Evolutionary conservation across 2,797 vertebrate genomes (phyloP).

Genomic region (Mallotus villosus): DNA sequence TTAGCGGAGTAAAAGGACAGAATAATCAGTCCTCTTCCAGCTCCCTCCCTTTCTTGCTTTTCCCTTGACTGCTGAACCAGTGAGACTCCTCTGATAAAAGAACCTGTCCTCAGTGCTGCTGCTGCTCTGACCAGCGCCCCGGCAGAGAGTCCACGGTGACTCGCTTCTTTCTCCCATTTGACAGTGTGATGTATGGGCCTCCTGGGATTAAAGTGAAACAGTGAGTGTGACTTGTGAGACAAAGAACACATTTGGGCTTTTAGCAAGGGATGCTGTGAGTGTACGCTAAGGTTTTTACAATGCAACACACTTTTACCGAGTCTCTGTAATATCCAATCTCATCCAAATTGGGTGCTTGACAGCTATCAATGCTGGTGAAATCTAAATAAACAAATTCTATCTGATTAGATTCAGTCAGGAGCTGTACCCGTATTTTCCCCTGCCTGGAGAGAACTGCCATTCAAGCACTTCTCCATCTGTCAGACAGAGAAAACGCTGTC

Average conservation of each 20-base stretch:
- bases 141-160: too few relatives aligned
- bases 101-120: slow-evolving; percentile 6
- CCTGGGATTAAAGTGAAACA: not conserved
- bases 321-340: not conserved
- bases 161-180: not conserved
- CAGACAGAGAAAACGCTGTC: slow-evolving; percentile 6
- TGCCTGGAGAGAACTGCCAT: too few relatives aligned
- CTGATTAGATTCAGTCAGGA: too few relatives aligned
- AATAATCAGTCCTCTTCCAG: slow-evolving; percentile 6
- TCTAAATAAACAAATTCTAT: too few relatives aligned
- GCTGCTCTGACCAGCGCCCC: not conserved
- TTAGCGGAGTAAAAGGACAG: slow-evolving; percentile 4
- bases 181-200: not conserved
- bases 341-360: not conserved
- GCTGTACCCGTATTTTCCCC: too few relatives aligned
- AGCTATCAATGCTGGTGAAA: not conserved
- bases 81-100: slow-evolving; percentile 24
- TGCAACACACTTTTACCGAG: not conserved
- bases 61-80: slow-evolving; percentile 20
- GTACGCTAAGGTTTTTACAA: not conserved
- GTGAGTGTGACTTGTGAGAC: not conserved
- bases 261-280: not conserved
- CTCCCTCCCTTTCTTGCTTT: too few relatives aligned
- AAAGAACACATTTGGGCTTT: not conserved
- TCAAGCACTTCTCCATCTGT: slow-evolving; percentile 5